Percentiles rank a stretch among this genome's conserved stretches.
Conservation (phyloP, 30 jellyfish, hydroid and myxozoan genomes). For the Hydra vulgaris region DNA sequence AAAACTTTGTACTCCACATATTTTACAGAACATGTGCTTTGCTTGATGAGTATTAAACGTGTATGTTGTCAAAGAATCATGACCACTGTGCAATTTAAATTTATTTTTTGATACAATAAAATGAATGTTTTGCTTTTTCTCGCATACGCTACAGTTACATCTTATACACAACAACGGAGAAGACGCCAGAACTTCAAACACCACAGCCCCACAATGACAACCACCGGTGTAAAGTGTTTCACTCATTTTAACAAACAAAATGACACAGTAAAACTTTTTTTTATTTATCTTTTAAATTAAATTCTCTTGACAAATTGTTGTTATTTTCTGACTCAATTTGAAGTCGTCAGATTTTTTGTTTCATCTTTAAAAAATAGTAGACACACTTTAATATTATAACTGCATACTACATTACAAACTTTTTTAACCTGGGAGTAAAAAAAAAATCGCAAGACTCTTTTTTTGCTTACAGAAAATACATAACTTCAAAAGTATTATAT, state of each 20-base stretch:
- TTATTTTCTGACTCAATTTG: no score
- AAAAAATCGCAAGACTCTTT: no score
- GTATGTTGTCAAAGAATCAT: slow-evolving; percentile 58
- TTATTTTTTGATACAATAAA: slow-evolving; percentile 68
- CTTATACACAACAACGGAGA: slow-evolving; percentile 35
- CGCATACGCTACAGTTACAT: slow-evolving; percentile 87
- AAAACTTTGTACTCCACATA: slow-evolving; percentile 94
- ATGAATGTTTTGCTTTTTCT: slow-evolving; percentile 69
- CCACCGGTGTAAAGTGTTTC: slow-evolving; percentile 54
- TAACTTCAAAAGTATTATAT: no score
- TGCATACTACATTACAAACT: no score
- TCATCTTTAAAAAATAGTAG: no score
- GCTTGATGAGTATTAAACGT: slow-evolving; percentile 89
- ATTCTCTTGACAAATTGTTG: no score
- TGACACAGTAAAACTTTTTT: neutral
- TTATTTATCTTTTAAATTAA: no score
- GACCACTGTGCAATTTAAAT: slow-evolving; percentile 53
- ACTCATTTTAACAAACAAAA: slow-evolving; percentile 4
- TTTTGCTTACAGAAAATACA: no score
- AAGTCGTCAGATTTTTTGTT: no score
- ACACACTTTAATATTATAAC: no score
- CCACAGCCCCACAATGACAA: slow-evolving; percentile 85
- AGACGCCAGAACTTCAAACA: slow-evolving; percentile 63
- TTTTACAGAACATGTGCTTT: slow-evolving; percentile 70
- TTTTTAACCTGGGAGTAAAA: no score